Percentiles rank a stretch among this genome's conserved stretches.
Conservation (phyloP, 2,113 vertebrate genomes). For the Cettia cetti region DNA sequence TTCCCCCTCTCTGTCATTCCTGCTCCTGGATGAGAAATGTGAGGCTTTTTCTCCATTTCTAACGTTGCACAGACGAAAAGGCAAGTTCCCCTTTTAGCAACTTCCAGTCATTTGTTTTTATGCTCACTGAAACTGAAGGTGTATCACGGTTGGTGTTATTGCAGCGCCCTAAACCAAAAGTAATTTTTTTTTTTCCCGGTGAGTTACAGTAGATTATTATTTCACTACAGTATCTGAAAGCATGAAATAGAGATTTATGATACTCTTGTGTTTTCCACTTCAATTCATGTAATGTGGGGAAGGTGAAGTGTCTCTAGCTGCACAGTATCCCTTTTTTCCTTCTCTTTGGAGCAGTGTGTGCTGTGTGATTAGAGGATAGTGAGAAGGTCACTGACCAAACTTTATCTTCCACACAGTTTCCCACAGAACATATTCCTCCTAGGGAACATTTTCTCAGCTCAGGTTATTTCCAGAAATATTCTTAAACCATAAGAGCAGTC, state of each 20-base stretch:
- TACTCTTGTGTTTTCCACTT: slow-evolving; percentile 54
- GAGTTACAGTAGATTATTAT: slow-evolving; percentile 62
- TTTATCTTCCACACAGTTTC: slow-evolving; percentile 74
- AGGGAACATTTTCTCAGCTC: slow-evolving; percentile 73
- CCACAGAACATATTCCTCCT: slow-evolving; percentile 70
- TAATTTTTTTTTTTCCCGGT: not conserved
- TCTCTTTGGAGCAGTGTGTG: slow-evolving; percentile 21
- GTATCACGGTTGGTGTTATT: slow-evolving; percentile 7
- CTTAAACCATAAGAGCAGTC: slow-evolving; percentile 71
- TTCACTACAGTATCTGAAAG: slow-evolving; percentile 45
- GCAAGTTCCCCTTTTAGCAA: slow-evolving; percentile 53
- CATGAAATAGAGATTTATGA: slow-evolving; percentile 66
- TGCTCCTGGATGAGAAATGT: not conserved
- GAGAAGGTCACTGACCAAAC: slow-evolving; percentile 75
- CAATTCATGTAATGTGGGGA: slow-evolving; percentile 36
- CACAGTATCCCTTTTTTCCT: slow-evolving; percentile 12
- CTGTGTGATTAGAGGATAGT: slow-evolving; percentile 65
- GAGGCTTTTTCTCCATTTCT: not conserved
- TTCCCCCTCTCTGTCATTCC: not conserved
- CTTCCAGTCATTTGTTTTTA: slow-evolving; percentile 63
- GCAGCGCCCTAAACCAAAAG: slow-evolving; percentile 61
- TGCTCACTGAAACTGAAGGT: slow-evolving; percentile 50
- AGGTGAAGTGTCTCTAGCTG: slow-evolving; percentile 63
- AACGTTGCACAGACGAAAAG: not conserved
- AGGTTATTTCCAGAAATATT: slow-evolving; percentile 78